phyloP scores from a whole-genome alignment of 2,888 invertebrate species.

The Abscondita cerata region DNA sequence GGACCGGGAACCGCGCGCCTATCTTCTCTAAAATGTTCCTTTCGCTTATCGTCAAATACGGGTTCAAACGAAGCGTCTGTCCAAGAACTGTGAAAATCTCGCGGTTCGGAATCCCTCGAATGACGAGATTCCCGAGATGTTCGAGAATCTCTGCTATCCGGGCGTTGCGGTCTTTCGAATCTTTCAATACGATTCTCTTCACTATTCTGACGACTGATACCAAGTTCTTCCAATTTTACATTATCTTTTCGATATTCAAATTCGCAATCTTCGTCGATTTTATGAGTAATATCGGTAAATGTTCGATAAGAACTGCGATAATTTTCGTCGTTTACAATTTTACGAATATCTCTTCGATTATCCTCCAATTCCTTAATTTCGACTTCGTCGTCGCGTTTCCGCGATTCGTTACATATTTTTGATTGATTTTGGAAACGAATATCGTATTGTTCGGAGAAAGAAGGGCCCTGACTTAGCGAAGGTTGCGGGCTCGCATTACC shows the following conservation, averaged over 20 bases:
- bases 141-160: constrained; percentile 66
- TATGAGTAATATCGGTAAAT: constrained; percentile 45
- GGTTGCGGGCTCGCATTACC: constrained; percentile 56
- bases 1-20: constrained; percentile 65
- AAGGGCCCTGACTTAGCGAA: constrained; percentile 42
- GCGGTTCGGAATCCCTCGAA: constrained; percentile 57
- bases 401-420: constrained; percentile 25
- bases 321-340: constrained; percentile 52
- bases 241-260: constrained; percentile 45
- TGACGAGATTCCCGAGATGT: constrained; percentile 63
- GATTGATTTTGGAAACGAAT: constrained; percentile 44
- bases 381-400: constrained; percentile 31
- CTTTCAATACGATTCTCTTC: constrained; percentile 50
- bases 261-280: constrained; percentile 46
- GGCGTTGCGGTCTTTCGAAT: constrained; percentile 63
- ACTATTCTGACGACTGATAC: constrained; percentile 39
- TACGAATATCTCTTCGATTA: constrained; percentile 51
- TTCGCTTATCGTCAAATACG: constrained; percentile 52
- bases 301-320: constrained; percentile 48
- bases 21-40: constrained; percentile 50
- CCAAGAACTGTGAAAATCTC: constrained; percentile 58
- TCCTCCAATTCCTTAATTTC: constrained; percentile 46
- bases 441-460: constrained; percentile 45
- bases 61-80: constrained; percentile 58
- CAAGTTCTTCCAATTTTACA: constrained; percentile 33